These are phyloP conservation scores for Balaeniceps rex DNA, from an alignment of 2,113 vertebrate species.

Conservation along the genomic window DNA sequence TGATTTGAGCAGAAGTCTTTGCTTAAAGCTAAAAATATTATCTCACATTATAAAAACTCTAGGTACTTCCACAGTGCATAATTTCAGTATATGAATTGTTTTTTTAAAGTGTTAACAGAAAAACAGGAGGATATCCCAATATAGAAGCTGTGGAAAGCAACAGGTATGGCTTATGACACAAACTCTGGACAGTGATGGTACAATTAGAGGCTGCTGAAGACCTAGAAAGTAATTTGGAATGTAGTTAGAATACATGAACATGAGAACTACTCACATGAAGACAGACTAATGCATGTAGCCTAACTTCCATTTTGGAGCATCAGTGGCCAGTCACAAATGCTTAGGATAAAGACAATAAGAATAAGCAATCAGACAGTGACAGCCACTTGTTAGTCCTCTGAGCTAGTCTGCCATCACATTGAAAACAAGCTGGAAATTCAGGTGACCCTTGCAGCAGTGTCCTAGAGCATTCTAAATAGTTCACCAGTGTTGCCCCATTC, in stretches of 20 bases:
- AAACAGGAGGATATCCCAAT: not conserved
- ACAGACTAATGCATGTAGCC: not conserved
- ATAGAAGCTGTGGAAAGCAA: not conserved
- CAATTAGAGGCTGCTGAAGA: not conserved
- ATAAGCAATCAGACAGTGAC: not conserved
- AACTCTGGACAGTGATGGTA: not conserved
- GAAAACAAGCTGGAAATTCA: constrained; percentile 13
- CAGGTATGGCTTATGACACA: not conserved
- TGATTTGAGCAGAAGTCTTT: not conserved
- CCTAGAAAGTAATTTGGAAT: not conserved
- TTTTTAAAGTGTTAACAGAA: not conserved
- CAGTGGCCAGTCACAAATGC: not conserved
- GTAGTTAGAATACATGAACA: not conserved
- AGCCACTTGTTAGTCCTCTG: not conserved
- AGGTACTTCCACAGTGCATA: not conserved
- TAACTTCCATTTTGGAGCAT: not conserved
- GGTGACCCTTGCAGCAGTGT: not conserved
- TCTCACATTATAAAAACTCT: not conserved
- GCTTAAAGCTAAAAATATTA: not conserved
- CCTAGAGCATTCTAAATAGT: not conserved
- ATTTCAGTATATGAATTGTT: not conserved
- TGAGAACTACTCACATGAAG: not conserved
- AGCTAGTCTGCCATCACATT: not conserved
- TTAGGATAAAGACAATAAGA: not conserved
- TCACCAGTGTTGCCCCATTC: not conserved